Evolutionary conservation across 2,888 invertebrate species (phyloP).

Genomic region (Balanococcus diminutus): DNA sequence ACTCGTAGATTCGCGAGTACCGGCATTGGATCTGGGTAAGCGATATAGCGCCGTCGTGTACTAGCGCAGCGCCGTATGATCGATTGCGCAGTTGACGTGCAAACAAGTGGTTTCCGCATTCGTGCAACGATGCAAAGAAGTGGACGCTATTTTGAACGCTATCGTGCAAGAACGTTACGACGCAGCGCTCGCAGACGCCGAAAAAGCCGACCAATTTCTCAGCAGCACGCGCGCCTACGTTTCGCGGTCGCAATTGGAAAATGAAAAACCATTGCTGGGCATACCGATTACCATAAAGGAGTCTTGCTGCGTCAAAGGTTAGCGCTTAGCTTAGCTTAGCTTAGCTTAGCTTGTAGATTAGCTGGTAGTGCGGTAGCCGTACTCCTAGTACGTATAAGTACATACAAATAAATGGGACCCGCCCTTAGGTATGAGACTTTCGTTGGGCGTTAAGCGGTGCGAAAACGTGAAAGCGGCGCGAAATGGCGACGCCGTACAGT

Average conservation of each 20-base stretch:
- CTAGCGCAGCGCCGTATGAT: not conserved
- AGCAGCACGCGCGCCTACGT: slow-evolving; percentile 67
- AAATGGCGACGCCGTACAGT: slow-evolving; percentile 73
- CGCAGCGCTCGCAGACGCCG: slow-evolving; percentile 78
- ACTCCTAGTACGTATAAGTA: not conserved
- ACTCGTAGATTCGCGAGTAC: not conserved
- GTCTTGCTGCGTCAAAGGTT: slow-evolving; percentile 65
- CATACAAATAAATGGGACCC: not conserved
- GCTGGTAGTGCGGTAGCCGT: no score
- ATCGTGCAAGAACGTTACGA: slow-evolving; percentile 81
- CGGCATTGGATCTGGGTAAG: no score
- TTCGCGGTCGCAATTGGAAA: slow-evolving; percentile 66
- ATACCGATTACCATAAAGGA: slow-evolving; percentile 94
- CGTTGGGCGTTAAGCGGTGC: slow-evolving; percentile 50
- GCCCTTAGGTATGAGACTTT: slow-evolving; percentile 57
- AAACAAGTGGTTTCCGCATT: slow-evolving; percentile 77
- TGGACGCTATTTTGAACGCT: slow-evolving; percentile 84
- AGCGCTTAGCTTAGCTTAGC: no score
- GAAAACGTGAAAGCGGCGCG: slow-evolving; percentile 59
- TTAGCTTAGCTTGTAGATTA: no score
- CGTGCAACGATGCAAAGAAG: slow-evolving; percentile 77
- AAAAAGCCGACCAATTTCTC: slow-evolving; percentile 76
- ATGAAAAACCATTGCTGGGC: slow-evolving; percentile 82
- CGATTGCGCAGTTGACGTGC: slow-evolving; percentile 69
- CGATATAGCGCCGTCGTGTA: not conserved